phyloP scores from a whole-genome alignment of 53 echinoderm and acorn worm species.

The Mesocentrotus franciscanus region DNA sequence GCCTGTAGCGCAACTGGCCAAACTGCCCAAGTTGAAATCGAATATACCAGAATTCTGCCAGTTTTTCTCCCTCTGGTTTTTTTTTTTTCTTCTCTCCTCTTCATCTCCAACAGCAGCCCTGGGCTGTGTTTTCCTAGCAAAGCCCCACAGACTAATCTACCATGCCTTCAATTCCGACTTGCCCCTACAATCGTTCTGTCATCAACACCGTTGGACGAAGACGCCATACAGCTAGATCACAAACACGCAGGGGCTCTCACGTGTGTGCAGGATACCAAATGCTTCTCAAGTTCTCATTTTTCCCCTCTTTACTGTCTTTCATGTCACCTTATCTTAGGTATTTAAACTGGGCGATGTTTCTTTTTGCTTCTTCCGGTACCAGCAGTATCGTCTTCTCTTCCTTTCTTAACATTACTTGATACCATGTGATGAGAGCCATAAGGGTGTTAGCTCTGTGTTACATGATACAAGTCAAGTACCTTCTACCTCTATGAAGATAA shows the following conservation, averaged over 20 bases:
- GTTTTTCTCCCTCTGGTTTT: constrained; percentile 28
- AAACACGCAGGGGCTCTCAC: constrained; percentile 7
- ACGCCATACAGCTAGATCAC: neutral
- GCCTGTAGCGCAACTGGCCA: constrained; percentile 14
- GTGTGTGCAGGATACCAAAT: constrained; percentile 19
- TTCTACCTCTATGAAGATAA: no score
- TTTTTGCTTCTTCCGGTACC: neutral
- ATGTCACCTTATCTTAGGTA: neutral
- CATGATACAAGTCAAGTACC: no score
- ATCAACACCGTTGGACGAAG: constrained; percentile 28
- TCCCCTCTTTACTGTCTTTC: neutral
- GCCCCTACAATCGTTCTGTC: neutral
- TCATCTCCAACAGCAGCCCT: constrained; percentile 27
- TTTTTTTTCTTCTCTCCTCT: neutral
- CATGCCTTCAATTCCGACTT: neutral
- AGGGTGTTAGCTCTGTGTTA: no score
- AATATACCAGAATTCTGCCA: constrained; percentile 27
- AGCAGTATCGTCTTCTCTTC: neutral
- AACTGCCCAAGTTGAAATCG: constrained; percentile 46
- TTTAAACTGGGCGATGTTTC: neutral
- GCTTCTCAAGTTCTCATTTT: constrained; percentile 30
- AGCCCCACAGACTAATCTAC: constrained; percentile 60
- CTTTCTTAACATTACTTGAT: neutral
- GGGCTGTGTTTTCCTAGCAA: constrained; percentile 64
- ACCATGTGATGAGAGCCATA: neutral